Conservation (phyloP, 2,888 invertebrate genomes). For the Nemotelus pantherinus region DNA sequence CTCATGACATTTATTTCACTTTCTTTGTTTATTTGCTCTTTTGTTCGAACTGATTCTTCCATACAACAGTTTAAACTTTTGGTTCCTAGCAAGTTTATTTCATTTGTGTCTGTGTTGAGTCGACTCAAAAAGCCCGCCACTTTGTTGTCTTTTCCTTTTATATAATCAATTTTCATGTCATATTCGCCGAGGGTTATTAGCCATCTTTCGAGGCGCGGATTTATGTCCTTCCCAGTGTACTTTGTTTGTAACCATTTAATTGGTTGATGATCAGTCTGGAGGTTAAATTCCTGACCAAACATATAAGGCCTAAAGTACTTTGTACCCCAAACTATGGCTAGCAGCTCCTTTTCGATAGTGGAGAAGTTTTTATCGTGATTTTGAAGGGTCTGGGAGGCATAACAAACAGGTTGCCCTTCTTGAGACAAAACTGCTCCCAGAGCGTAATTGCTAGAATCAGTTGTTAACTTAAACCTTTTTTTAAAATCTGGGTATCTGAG, state of each 20-base stretch:
- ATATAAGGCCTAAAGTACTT: conserved; percentile 59
- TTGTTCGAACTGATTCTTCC: not conserved
- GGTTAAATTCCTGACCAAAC: conserved; percentile 54
- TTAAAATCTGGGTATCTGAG: conserved; percentile 49
- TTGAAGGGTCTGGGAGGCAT: conserved; percentile 51
- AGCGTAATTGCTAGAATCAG: conserved; percentile 51
- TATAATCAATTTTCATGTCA: conserved; percentile 49
- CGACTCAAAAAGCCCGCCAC: conserved; percentile 50
- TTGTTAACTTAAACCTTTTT: conserved; percentile 49
- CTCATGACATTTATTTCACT: not conserved
- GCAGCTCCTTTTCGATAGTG: conserved; percentile 58
- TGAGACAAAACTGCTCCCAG: conserved; percentile 52
- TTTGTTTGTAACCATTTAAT: conserved; percentile 51
- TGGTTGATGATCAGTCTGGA: conserved; percentile 51
- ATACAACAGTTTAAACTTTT: not conserved
- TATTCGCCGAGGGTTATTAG: conserved; percentile 50
- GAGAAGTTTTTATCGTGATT: conserved; percentile 52
- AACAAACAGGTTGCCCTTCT: conserved; percentile 53
- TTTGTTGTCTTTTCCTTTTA: conserved; percentile 51
- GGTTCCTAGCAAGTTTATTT: conserved; percentile 63
- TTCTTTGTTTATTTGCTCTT: not conserved
- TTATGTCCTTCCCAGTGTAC: conserved; percentile 49
- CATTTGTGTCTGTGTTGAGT: conserved; percentile 47
- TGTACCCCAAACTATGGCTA: conserved; percentile 56
- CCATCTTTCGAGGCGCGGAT: conserved; percentile 50